A percentile compares a stretch with the other conserved stretches of the same genome.
These are phyloP conservation scores for Prosopocoilus inquinatus DNA, from an alignment of 2,888 invertebrate genomes.

Conservation along the genomic window DNA sequence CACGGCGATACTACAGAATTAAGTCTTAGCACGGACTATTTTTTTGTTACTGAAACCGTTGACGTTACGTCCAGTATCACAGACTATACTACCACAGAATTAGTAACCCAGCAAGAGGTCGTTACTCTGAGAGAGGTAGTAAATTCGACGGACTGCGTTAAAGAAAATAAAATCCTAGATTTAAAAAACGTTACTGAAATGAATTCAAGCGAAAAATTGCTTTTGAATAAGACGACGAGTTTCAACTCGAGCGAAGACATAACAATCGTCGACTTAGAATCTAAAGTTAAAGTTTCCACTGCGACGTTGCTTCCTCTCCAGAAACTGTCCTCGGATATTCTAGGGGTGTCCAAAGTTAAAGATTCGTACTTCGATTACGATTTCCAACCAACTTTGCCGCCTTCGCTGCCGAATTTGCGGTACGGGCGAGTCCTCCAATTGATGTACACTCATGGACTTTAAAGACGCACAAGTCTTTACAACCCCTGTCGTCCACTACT, in stretches of 20 bases:
- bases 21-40: too few species aligned
- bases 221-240: neutral
- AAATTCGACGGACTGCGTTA: slow-evolving; percentile 43
- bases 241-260: slow-evolving; percentile 20
- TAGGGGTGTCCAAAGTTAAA: slow-evolving; percentile 45
- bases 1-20: too few species aligned
- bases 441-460: too few species aligned
- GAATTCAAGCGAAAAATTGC: neutral
- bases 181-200: slow-evolving; percentile 5
- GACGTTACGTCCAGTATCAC: too few species aligned
- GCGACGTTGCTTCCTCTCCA: slow-evolving; percentile 45
- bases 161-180: neutral
- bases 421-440: too few species aligned
- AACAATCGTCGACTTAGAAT: slow-evolving; percentile 32
- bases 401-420: slow-evolving; percentile 80
- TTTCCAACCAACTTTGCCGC: slow-evolving; percentile 73
- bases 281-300: slow-evolving; percentile 49
- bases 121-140: slow-evolving; percentile 39
- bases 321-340: slow-evolving; percentile 24
- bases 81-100: too few species aligned
- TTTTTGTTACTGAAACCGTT: too few species aligned
- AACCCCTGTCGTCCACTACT: too few species aligned
- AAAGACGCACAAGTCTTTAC: too few species aligned
- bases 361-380: slow-evolving; percentile 67
- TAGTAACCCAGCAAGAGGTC: slow-evolving; percentile 14